These are phyloP conservation scores for Cephus spinipes DNA, from an alignment of 2,888 invertebrate species.

Conservation along the genomic window DNA sequence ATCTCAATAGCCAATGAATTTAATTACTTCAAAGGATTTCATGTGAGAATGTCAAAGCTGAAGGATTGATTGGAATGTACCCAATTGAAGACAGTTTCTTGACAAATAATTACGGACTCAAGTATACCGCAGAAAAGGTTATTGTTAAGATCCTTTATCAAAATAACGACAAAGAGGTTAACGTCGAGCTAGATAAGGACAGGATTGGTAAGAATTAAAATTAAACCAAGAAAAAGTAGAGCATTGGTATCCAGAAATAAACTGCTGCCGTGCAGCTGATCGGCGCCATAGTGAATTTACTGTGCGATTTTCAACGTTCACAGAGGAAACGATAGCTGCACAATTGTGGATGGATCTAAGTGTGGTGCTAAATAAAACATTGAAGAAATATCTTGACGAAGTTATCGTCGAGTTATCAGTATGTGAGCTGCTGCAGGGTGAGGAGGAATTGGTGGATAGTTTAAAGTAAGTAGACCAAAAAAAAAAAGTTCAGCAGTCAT, in stretches of 20 bases:
- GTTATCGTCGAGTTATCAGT: conserved; percentile 62
- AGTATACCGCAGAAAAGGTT: conserved; percentile 70
- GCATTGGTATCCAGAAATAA: background rate
- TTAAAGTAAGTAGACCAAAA: conserved; percentile 47
- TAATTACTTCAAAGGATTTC: conserved; percentile 63
- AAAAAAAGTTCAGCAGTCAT: background rate
- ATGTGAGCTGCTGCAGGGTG: conserved; percentile 56
- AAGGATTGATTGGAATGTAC: conserved; percentile 70
- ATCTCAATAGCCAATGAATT: conserved; percentile 9
- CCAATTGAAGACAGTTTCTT: conserved; percentile 71
- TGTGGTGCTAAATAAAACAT: conserved; percentile 46
- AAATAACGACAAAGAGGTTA: conserved; percentile 45
- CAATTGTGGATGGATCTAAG: conserved; percentile 56
- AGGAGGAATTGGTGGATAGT: conserved; percentile 40
- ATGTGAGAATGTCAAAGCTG: conserved; percentile 70
- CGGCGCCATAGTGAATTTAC: background rate
- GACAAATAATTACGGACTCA: conserved; percentile 71
- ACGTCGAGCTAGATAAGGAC: conserved; percentile 49
- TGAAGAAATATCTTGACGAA: conserved; percentile 54
- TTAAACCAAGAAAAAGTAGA: background rate
- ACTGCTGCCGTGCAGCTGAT: background rate
- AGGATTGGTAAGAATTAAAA: conserved; percentile 44
- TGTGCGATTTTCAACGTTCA: conserved; percentile 24
- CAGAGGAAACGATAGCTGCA: conserved; percentile 50
- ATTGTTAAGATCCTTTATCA: conserved; percentile 64